Conservation (phyloP, 2,797 vertebrate species). For the Diglossa cyanea region DNA sequence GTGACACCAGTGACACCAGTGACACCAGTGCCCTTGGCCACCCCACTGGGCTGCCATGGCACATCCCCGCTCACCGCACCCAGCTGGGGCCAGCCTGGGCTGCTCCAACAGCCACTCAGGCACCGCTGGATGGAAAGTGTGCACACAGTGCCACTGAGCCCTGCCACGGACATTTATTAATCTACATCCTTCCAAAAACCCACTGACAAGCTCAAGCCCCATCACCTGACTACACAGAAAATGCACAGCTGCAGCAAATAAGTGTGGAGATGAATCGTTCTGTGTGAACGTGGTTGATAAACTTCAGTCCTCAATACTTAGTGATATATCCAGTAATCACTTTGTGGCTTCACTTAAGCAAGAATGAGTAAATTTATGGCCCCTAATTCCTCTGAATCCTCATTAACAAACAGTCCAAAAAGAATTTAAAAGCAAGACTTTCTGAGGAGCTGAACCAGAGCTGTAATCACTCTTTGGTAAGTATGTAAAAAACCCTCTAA, state of each 20-base stretch:
- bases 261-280: background rate
- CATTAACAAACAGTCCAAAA: constrained; percentile 62
- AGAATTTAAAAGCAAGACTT: constrained; percentile 52
- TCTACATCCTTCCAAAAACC: background rate
- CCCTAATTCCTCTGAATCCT: constrained; percentile 55
- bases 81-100: accelerated
- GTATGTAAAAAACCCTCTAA: constrained; percentile 29
- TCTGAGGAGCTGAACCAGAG: constrained; percentile 1
- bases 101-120: background rate
- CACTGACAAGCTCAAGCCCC: background rate
- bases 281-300: background rate
- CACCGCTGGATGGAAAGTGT: background rate
- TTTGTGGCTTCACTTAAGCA: constrained; percentile 3
- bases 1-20: background rate
- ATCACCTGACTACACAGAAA: background rate
- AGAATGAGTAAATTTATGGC: constrained; percentile 50
- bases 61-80: background rate
- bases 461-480: constrained; percentile 16
- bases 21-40: background rate
- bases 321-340: constrained; percentile 27
- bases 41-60: background rate
- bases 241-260: background rate
- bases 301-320: constrained; percentile 14
- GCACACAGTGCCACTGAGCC: background rate
- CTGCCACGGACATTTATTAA: accelerated